Conservation (phyloP, 1,140 invertebrate species). For the Cephus cinctus region DNA sequence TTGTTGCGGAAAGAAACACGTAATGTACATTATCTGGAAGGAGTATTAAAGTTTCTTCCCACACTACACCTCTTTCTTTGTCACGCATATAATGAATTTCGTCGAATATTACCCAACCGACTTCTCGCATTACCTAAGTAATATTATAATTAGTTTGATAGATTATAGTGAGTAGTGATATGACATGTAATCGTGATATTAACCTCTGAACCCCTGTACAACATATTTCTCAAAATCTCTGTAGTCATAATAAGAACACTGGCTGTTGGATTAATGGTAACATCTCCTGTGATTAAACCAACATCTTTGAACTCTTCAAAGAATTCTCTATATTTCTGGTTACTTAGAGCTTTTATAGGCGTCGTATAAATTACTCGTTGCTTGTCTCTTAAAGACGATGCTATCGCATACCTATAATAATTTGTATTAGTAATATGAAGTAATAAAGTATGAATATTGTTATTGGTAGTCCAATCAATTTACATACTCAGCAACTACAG, state of each 20-base stretch:
- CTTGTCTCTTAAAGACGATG: constrained; percentile 68
- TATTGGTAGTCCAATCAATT: constrained; percentile 19
- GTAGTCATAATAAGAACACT: constrained; percentile 99
- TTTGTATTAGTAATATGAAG: constrained; percentile 7
- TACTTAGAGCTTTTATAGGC: constrained; percentile 98
- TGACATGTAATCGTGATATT: constrained; percentile 2
- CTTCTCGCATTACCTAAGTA: constrained; percentile 85
- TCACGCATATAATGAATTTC: constrained; percentile 99
- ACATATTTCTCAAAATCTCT: constrained; percentile 98
- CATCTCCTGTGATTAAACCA: constrained; percentile 97
- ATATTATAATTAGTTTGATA: constrained; percentile 2
- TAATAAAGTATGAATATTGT: constrained; percentile 14
- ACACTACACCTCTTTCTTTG: constrained; percentile 98
- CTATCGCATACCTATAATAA: constrained; percentile 67
- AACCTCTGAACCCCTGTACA: constrained; percentile 94
- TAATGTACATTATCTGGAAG: constrained; percentile 97
- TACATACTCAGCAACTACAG: constrained; percentile 95
- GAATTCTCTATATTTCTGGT: constrained; percentile 99
- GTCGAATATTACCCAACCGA: constrained; percentile 99
- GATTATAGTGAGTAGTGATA: neutral
- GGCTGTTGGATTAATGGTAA: constrained; percentile 97
- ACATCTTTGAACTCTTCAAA: constrained; percentile 98
- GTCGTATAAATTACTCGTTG: constrained; percentile 98
- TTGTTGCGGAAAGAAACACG: constrained; percentile 98
- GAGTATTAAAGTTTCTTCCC: constrained; percentile 99